phyloP scores from a whole-genome alignment of 2,113 vertebrate genomes.

The Varanus salvator region DNA sequence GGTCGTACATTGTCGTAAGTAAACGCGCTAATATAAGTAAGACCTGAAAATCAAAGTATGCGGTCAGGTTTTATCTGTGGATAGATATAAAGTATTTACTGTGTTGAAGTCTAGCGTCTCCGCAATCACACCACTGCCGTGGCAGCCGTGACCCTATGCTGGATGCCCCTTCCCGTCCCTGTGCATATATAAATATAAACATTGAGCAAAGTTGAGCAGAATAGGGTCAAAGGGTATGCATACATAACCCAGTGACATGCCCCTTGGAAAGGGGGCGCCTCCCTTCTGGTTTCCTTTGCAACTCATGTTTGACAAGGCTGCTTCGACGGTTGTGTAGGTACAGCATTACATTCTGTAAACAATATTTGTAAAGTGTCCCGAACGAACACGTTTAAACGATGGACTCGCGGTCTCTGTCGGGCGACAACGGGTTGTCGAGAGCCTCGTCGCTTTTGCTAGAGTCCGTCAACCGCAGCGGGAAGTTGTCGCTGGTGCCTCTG shows the following conservation, averaged over 20 bases:
- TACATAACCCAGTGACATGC: slow-evolving; percentile 58
- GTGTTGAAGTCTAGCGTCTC: slow-evolving; percentile 72
- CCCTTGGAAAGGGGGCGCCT: slow-evolving; percentile 67
- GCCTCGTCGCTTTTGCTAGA: slow-evolving; percentile 73
- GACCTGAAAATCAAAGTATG: slow-evolving; percentile 79
- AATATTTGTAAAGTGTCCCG: slow-evolving; percentile 74
- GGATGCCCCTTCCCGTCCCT: slow-evolving; percentile 43
- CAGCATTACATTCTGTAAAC: slow-evolving; percentile 79
- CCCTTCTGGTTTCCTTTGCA: slow-evolving; percentile 56
- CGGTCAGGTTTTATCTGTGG: slow-evolving; percentile 76
- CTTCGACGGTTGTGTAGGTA: slow-evolving; percentile 74
- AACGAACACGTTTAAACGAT: slow-evolving; percentile 78
- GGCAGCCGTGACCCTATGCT: slow-evolving; percentile 71
- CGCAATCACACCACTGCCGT: slow-evolving; percentile 72
- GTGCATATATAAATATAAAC: slow-evolving; percentile 77
- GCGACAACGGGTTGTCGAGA: slow-evolving; percentile 69
- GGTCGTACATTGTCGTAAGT: slow-evolving; percentile 75
- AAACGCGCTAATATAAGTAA: slow-evolving; percentile 79
- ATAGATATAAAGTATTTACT: slow-evolving; percentile 77
- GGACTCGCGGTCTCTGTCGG: slow-evolving; percentile 82
- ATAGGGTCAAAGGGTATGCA: slow-evolving; percentile 67
- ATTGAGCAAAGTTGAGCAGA: slow-evolving; percentile 72
- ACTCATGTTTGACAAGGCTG: slow-evolving; percentile 69
- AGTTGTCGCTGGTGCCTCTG: slow-evolving; percentile 84
- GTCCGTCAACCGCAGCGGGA: slow-evolving; percentile 76